Percentiles rank a stretch among this genome's conserved stretches.
phyloP scores from a whole-genome alignment of 1,140 invertebrate genomes.

The Lepidurus couesii region DNA sequence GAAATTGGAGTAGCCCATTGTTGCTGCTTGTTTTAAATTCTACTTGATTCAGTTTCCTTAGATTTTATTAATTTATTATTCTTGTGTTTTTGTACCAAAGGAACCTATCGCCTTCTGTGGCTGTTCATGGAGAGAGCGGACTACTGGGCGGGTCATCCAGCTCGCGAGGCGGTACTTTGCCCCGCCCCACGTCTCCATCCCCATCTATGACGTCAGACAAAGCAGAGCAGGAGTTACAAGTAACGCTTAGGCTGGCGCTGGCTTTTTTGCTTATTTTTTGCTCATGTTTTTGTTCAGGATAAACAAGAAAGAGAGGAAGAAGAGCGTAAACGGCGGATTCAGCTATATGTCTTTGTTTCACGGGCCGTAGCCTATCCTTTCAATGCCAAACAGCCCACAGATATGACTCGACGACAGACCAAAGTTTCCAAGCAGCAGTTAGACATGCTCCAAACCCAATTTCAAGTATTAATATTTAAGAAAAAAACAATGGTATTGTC shows the following conservation, averaged over 20 bases:
- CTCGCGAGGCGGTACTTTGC: constrained; percentile 52
- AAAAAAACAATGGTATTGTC: not conserved
- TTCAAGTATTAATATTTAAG: constrained; percentile 62
- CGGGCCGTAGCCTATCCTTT: constrained; percentile 98
- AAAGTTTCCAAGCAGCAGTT: constrained; percentile 96
- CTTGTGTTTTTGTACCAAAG: not conserved
- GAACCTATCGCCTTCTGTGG: not conserved
- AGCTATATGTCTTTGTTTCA: constrained; percentile 97
- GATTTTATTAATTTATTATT: not conserved
- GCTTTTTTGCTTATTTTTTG: constrained; percentile 32
- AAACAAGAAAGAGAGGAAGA: constrained; percentile 85
- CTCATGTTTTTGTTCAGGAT: constrained; percentile 52
- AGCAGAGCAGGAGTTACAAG: constrained; percentile 58
- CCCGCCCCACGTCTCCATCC: constrained; percentile 72
- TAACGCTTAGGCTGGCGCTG: constrained; percentile 37
- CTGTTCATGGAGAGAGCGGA: not conserved
- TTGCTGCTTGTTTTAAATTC: not conserved
- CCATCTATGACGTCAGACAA: constrained; percentile 74
- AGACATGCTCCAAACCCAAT: constrained; percentile 88
- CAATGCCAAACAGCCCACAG: constrained; percentile 97
- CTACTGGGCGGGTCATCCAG: constrained; percentile 24
- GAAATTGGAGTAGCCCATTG: not conserved
- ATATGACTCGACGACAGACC: constrained; percentile 85
- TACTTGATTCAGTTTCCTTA: not conserved
- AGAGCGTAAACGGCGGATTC: constrained; percentile 83